These are phyloP conservation scores for Mastacembelus armatus DNA, from an alignment of 2,797 vertebrate species.

Conservation along the genomic window DNA sequence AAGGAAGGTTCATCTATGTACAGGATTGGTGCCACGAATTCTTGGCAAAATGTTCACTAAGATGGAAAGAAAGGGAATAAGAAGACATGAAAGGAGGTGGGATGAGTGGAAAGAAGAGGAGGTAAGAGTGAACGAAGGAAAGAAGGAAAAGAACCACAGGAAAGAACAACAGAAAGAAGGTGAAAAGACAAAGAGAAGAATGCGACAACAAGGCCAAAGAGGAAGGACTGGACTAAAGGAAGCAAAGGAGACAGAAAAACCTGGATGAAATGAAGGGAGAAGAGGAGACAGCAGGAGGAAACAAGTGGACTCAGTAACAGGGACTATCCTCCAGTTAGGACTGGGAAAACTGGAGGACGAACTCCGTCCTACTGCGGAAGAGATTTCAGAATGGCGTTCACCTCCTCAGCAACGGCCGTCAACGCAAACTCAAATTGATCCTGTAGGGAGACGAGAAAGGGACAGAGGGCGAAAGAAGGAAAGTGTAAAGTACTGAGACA, in stretches of 20 bases:
- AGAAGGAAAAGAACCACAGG: neutral
- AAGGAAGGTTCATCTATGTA: conserved; percentile 43
- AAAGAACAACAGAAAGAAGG: neutral
- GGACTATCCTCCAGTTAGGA: neutral
- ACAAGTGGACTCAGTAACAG: neutral
- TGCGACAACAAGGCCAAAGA: too few relatives aligned
- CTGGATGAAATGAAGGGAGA: neutral
- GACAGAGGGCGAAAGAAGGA: too few relatives aligned
- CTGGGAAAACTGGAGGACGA: neutral
- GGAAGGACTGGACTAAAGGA: neutral
- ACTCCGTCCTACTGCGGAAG: conserved; percentile 89
- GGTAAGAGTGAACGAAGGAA: neutral
- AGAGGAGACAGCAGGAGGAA: neutral
- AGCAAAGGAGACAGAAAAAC: neutral
- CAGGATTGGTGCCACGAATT: conserved; percentile 55
- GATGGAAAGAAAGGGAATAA: neutral
- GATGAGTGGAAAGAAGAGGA: neutral
- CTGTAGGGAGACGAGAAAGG: conserved; percentile 72
- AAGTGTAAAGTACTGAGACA: neutral
- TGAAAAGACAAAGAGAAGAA: too few relatives aligned
- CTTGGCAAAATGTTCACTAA: conserved; percentile 72
- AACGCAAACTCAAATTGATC: conserved; percentile 98
- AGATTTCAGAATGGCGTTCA: conserved; percentile 95
- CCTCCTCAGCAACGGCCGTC: conserved; percentile 96
- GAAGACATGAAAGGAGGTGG: neutral